Base-by-base conservation (phyloP, 2,113 vertebrate species). In the Lepidothrix coronata region DNA sequence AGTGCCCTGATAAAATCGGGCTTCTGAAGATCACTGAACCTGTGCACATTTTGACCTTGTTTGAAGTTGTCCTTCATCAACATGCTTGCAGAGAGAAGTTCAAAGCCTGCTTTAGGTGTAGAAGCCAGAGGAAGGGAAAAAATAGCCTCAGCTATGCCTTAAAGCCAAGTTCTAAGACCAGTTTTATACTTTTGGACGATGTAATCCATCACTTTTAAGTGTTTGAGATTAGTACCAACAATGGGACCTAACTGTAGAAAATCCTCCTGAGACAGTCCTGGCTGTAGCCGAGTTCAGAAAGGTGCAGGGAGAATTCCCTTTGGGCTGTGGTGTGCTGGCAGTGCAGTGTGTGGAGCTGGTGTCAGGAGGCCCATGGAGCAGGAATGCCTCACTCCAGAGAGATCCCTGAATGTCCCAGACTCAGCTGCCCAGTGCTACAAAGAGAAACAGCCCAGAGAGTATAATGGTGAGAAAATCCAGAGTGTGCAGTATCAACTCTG, bases 51-150 rank as follows among this genome's bases (percentile, higher is more conserved):
- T 62, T 95, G 80, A 74, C 95, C 88, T 88, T 67, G 55, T 92
- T 92, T 92, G 88, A 94, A 96, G 82, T 80, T 84, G 91, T 76
- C 63, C 66, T 87, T 86, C 84, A 57, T 74, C 76, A 86, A 2
- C 43, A 27, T 13, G 33, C 67, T 91, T 67, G 72, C 33, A 80
- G 65, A 61, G 57, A 68, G 86, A 75, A 78, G 65, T 89, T 94
- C 86, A 91, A 92, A 91, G 68, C 41, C n/a, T 78, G 11, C 44
- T 94, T 88, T 78, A 77, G 87, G 68, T 67, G 76, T 68, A 84
- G 43, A 84, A 92, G 73, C 82, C 58, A 75, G 88, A 88, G 43
- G 57, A 6, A 91, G 70, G 52, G 22, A 72, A 81, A 86, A 89
- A 94, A 81, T 68, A 77, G 58, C 52, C 67, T 93, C n/a, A 43